A percentile compares a stretch with the other conserved stretches of the same genome.
phyloP scores from a whole-genome alignment of 2,113 vertebrate species.

The Talpa occidentalis region DNA sequence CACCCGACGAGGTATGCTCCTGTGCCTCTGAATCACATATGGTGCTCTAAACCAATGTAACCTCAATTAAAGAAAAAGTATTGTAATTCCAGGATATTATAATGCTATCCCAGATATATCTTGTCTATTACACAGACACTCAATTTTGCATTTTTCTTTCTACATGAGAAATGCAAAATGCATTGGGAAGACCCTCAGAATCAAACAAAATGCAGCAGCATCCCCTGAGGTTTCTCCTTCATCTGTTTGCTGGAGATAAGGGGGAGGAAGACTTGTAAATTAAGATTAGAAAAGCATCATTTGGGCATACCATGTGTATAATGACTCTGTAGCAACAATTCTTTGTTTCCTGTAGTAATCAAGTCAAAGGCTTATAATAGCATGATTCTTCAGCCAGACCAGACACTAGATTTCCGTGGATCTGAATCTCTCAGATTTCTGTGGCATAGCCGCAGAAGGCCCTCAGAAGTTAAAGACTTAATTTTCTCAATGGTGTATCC shows the following conservation, averaged over 20 bases:
- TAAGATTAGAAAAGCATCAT: conserved; percentile 24
- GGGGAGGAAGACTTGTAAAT: conserved; percentile 7
- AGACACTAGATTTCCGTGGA: conserved; percentile 58
- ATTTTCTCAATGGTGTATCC: conserved; percentile 72
- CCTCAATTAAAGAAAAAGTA: background rate
- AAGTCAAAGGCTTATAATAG: conserved; percentile 67
- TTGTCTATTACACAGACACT: background rate
- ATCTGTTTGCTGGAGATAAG: conserved; percentile 61
- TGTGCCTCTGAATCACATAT: too few relatives aligned
- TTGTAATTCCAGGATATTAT: background rate
- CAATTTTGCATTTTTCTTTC: conserved; percentile 12
- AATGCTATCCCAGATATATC: background rate
- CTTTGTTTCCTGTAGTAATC: conserved; percentile 68
- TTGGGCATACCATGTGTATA: background rate
- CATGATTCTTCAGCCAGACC: conserved; percentile 62
- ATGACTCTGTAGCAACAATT: conserved; percentile 31
- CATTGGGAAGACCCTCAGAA: conserved; percentile 40
- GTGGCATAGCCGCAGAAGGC: conserved; percentile 65
- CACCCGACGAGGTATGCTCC: too few relatives aligned
- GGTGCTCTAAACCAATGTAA: too few relatives aligned
- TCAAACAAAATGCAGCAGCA: conserved; percentile 61
- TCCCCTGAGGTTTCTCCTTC: conserved; percentile 21
- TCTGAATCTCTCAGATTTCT: conserved; percentile 46
- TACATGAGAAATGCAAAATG: conserved; percentile 59
- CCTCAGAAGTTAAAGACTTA: conserved; percentile 74